These are phyloP conservation scores for Lithophane socia DNA, from an alignment of 2,888 invertebrate genomes.

Conservation along the genomic window DNA sequence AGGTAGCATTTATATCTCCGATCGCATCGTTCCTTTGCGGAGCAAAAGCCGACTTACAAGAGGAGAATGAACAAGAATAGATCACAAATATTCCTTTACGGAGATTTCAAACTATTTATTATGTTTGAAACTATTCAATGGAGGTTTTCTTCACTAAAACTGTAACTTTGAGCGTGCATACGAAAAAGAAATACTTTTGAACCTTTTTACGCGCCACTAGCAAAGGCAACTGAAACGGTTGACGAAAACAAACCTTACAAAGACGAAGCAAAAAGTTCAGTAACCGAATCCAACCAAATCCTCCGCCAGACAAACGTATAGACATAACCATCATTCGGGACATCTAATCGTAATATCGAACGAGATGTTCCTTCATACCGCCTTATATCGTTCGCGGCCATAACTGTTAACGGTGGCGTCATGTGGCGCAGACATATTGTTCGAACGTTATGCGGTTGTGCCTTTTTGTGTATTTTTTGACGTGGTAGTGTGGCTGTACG, in stretches of 20 bases:
- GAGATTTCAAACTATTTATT: neutral
- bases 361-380: conserved; percentile 32
- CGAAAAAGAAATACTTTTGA: neutral
- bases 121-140: neutral
- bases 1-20: neutral
- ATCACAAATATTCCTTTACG: neutral
- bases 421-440: conserved; percentile 50
- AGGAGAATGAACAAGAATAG: neutral
- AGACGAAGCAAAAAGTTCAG: neutral
- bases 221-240: too few species aligned
- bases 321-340: conserved; percentile 2
- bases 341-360: conserved; percentile 26
- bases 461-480: conserved; percentile 18
- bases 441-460: conserved; percentile 6
- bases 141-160: neutral
- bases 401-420: conserved; percentile 46
- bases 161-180: neutral
- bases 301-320: neutral
- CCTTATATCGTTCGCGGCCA: conserved; percentile 17
- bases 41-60: neutral
- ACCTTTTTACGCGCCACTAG: too few species aligned
- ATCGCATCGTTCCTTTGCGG: neutral
- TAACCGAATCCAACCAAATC: neutral
- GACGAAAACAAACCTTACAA: neutral
- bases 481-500: neutral